Conservation (phyloP, 2,888 invertebrate species). For the Drosophila austrosaltans region DNA sequence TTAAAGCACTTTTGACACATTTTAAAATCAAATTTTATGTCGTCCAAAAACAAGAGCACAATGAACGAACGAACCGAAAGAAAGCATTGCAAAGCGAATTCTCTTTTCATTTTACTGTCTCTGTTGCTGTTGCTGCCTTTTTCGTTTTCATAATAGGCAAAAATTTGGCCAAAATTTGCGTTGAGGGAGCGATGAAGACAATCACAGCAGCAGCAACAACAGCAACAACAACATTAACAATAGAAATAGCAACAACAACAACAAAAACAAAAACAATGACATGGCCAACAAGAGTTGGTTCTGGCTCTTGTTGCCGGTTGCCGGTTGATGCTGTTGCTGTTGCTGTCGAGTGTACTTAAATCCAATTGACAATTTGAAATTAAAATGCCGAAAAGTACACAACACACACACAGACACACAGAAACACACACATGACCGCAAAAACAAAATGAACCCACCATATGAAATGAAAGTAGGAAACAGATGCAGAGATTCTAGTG, state of each 20-base stretch:
- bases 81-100: not conserved
- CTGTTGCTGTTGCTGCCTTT: not conserved
- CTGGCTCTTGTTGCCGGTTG: not conserved
- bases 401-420: constrained; percentile 32
- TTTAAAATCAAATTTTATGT: constrained; percentile 73
- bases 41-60: constrained; percentile 39
- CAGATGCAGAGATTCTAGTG: constrained; percentile 29
- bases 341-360: constrained; percentile 71
- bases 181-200: constrained; percentile 65
- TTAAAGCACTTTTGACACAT: constrained; percentile 75
- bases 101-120: constrained; percentile 8
- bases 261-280: constrained; percentile 31
- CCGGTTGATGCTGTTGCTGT: constrained; percentile 52
- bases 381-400: constrained; percentile 77
- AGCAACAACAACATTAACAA: constrained; percentile 32
- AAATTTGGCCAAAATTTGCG: constrained; percentile 67
- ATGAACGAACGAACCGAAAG: constrained; percentile 18
- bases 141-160: constrained; percentile 55
- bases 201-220: constrained; percentile 42
- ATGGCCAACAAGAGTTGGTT: constrained; percentile 10
- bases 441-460: constrained; percentile 50
- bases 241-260: constrained; percentile 46
- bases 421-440: constrained; percentile 49
- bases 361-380: constrained; percentile 78
- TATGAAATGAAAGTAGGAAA: constrained; percentile 26